Percentiles rank a stretch among this genome's conserved stretches.
These are phyloP conservation scores for Steinernema hermaphroditum DNA, from an alignment of 2,888 invertebrate species.

Conservation along the genomic window DNA sequence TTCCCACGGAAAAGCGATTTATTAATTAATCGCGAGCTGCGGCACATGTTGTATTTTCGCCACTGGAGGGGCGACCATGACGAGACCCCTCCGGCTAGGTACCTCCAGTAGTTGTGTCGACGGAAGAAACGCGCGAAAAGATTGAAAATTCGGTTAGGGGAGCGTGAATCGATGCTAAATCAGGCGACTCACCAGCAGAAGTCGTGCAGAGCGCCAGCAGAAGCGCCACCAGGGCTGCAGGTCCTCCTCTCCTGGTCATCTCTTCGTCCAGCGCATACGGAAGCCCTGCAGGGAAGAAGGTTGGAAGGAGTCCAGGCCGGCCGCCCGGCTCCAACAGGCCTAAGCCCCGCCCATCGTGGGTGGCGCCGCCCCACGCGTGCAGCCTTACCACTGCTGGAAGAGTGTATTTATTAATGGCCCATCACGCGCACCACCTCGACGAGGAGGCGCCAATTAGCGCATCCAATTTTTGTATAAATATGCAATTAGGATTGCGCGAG, in stretches of 20 bases:
- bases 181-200: no score
- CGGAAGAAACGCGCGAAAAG: no score
- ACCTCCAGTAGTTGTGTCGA: no score
- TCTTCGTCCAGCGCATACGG: neutral
- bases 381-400: neutral
- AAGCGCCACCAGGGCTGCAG: no score
- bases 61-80: no score
- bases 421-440: neutral
- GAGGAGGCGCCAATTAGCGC: neutral
- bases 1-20: neutral
- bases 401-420: constrained; percentile 4
- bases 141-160: no score
- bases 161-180: no score
- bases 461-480: neutral
- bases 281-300: neutral
- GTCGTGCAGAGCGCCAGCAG: no score
- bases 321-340: neutral
- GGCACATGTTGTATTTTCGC: no score
- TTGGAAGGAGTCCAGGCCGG: neutral
- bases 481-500: neutral
- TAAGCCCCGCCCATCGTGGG: neutral
- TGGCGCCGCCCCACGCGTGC: neutral
- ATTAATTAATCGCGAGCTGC: neutral
- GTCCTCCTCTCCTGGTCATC: no score
- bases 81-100: no score